Conservation (phyloP, 1,140 invertebrate species). For the Drosophila sp. region DNA sequence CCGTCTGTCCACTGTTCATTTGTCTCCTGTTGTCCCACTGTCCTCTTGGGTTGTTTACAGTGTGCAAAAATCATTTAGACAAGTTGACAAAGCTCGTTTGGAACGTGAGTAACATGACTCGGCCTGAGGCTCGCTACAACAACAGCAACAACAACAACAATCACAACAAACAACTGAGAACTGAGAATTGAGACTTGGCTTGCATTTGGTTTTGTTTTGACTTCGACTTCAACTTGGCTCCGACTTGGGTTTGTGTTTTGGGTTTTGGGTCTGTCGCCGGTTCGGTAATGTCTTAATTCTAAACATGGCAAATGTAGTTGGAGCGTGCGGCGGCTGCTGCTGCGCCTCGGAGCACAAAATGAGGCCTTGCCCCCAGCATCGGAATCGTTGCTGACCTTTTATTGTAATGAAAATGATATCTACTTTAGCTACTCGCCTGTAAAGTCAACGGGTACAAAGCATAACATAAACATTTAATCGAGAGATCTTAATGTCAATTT, state of each 20-base stretch:
- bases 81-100: constrained; percentile 84
- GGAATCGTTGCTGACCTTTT: constrained; percentile 63
- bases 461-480: constrained; percentile 2
- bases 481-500: neutral
- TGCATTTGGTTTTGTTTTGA: constrained; percentile 31
- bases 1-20: constrained; percentile 32
- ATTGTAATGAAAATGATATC: constrained; percentile 65
- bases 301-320: constrained; percentile 79
- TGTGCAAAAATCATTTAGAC: constrained; percentile 84
- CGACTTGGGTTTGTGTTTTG: constrained; percentile 35
- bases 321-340: constrained; percentile 64
- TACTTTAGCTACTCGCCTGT: constrained; percentile 7
- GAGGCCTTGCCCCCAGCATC: constrained; percentile 63
- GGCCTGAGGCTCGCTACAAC: constrained; percentile 37
- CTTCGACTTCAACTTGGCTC: neutral
- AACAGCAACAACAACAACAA: constrained; percentile 8
- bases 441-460: neutral
- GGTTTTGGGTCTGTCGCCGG: constrained; percentile 26
- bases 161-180: constrained; percentile 7
- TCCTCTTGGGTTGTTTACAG: constrained; percentile 78
- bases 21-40: constrained; percentile 43
- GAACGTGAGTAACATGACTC: constrained; percentile 84
- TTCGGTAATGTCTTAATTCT: constrained; percentile 75
- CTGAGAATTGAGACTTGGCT: constrained; percentile 33
- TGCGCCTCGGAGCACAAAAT: constrained; percentile 59